Conservation (phyloP, 1,140 invertebrate genomes). For the Bombus waltoni region DNA sequence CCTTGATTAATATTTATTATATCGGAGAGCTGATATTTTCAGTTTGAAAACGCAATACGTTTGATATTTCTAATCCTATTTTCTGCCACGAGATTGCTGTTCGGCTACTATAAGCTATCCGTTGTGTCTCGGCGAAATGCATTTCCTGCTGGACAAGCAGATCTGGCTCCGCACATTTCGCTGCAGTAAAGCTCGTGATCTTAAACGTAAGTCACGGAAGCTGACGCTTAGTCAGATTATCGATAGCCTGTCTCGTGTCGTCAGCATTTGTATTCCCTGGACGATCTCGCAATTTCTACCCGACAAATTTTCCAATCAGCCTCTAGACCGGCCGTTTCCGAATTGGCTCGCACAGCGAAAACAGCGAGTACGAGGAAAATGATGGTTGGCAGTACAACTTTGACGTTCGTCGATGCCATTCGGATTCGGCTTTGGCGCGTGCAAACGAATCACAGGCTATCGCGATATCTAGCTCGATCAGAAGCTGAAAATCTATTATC, state of each 20-base stretch:
- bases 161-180: conserved; percentile 6
- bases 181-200: not conserved
- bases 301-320: conserved; percentile 68
- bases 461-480: conserved; percentile 41
- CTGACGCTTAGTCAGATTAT: conserved; percentile 15
- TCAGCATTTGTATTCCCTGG: conserved; percentile 68
- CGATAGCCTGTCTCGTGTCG: not conserved
- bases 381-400: conserved; percentile 56
- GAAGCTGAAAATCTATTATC: not conserved
- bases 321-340: conserved; percentile 63
- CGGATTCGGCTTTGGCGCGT: conserved; percentile 34
- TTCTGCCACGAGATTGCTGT: not conserved
- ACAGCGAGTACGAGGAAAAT: conserved; percentile 11
- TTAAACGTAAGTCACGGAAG: not conserved
- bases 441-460: conserved; percentile 53
- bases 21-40: not conserved
- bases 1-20: too few relatives aligned
- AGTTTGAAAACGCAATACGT: not conserved
- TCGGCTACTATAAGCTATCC: too few relatives aligned
- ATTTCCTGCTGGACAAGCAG: conserved; percentile 5
- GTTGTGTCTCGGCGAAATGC: not conserved
- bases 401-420: conserved; percentile 32
- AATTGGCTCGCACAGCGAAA: conserved; percentile 59
- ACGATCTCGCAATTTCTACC: conserved; percentile 58
- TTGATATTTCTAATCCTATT: too few relatives aligned